Evolutionary conservation across 2,797 vertebrate species (phyloP).

Genomic region (Phoeniculus purpureus): DNA sequence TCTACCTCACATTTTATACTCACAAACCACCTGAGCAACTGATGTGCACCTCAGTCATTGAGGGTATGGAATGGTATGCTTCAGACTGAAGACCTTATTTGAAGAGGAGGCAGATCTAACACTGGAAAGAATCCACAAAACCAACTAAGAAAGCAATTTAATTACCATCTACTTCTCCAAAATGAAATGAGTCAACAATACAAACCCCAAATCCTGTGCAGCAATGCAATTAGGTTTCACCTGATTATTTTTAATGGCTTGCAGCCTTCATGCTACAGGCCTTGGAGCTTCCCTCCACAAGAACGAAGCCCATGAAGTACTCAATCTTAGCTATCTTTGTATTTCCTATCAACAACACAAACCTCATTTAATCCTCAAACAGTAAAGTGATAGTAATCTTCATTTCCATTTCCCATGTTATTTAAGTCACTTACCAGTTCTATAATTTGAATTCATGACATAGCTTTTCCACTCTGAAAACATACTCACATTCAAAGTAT

Average conservation of each 20-base stretch:
- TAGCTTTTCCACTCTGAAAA: neutral
- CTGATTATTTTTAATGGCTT: neutral
- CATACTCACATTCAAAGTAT: neutral
- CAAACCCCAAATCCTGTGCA: neutral
- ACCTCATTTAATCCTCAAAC: neutral
- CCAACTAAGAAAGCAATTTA: neutral
- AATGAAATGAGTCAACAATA: neutral
- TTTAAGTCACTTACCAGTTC: neutral
- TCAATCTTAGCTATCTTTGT: neutral
- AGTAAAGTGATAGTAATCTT: neutral
- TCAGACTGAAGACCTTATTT: neutral
- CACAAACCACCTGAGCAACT: neutral
- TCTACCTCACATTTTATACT: neutral
- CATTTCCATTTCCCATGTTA: neutral
- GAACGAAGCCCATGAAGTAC: neutral
- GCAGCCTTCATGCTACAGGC: neutral
- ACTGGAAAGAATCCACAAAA: neutral
- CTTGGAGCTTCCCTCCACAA: neutral
- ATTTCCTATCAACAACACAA: neutral
- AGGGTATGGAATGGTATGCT: neutral
- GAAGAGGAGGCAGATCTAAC: neutral
- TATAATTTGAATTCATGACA: neutral
- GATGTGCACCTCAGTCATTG: neutral
- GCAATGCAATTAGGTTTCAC: neutral
- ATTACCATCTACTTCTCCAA: neutral